These are phyloP conservation scores for Drosophila teissieri DNA, from an alignment of 1,140 invertebrate genomes.

Conservation along the genomic window DNA sequence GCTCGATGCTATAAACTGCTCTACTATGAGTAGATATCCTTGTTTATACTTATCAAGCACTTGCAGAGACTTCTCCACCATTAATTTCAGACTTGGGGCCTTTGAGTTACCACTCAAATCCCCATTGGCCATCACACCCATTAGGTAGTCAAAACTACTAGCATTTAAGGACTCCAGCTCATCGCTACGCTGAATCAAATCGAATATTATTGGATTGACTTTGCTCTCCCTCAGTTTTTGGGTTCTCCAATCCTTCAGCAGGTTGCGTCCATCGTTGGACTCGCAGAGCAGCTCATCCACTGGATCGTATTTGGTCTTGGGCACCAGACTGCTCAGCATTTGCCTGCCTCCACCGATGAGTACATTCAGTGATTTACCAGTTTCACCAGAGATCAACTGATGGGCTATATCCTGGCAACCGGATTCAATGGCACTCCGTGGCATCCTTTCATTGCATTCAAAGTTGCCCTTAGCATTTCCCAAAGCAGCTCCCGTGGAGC, in stretches of 20 bases:
- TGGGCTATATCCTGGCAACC: conserved; percentile 61
- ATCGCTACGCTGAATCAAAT: conserved; percentile 43
- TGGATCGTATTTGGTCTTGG: conserved; percentile 30
- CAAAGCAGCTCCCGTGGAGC: conserved; percentile 53
- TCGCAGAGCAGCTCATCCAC: conserved; percentile 56
- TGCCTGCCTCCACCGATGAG: conserved; percentile 71
- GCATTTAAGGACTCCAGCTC: conserved; percentile 60
- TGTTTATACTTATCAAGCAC: conserved; percentile 27
- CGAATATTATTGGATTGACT: conserved; percentile 30
- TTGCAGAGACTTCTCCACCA: conserved; percentile 51
- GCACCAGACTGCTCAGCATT: conserved; percentile 49
- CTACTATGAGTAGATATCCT: conserved; percentile 63
- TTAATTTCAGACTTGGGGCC: conserved; percentile 34
- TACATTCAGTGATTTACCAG: conserved; percentile 54
- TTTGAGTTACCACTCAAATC: conserved; percentile 28
- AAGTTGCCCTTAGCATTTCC: conserved; percentile 27
- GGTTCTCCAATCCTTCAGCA: conserved; percentile 64
- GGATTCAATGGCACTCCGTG: conserved; percentile 1
- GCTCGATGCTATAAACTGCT: conserved; percentile 29
- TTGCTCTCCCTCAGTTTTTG: conserved; percentile 34
- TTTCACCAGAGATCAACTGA: conserved; percentile 49
- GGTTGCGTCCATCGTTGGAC: conserved; percentile 55
- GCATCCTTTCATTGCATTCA: conserved; percentile 67
- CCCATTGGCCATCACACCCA: conserved; percentile 69
- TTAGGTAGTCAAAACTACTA: conserved; percentile 52